Evolutionary conservation across 1,140 invertebrate species (phyloP).

Genomic region (Leptinotarsa undecemlineata): DNA sequence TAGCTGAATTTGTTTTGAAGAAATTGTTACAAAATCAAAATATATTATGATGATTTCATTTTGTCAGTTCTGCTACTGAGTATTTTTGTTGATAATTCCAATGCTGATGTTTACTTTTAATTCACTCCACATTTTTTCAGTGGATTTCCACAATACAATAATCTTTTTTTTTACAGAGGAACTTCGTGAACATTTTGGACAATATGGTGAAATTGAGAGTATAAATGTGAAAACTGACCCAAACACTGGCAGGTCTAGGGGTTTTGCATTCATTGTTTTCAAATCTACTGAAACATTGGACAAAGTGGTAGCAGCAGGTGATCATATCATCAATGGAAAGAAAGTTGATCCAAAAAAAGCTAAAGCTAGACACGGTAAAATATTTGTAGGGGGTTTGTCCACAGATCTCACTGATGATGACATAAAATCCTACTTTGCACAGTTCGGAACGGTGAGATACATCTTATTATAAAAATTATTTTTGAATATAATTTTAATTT

Average conservation of each 20-base stretch:
- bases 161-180: conserved; percentile 73
- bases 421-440: conserved; percentile 86
- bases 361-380: conserved; percentile 90
- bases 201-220: conserved; percentile 89
- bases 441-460: conserved; percentile 83
- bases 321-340: conserved; percentile 89
- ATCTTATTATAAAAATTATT: neutral
- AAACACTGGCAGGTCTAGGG: conserved; percentile 84
- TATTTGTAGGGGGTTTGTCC: conserved; percentile 91
- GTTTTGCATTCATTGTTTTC: conserved; percentile 96
- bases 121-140: neutral
- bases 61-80: conserved; percentile 45
- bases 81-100: conserved; percentile 30
- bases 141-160: neutral
- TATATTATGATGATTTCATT: conserved; percentile 28
- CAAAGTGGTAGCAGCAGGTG: conserved; percentile 82
- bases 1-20: no score
- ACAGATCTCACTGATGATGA: conserved; percentile 90
- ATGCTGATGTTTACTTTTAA: conserved; percentile 30
- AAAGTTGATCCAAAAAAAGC: conserved; percentile 95
- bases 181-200: conserved; percentile 85
- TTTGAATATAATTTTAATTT: no score
- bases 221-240: conserved; percentile 94
- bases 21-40: no score
- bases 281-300: conserved; percentile 85